Conservation (phyloP, 2,113 vertebrate species). For the Rallus limicola region DNA sequence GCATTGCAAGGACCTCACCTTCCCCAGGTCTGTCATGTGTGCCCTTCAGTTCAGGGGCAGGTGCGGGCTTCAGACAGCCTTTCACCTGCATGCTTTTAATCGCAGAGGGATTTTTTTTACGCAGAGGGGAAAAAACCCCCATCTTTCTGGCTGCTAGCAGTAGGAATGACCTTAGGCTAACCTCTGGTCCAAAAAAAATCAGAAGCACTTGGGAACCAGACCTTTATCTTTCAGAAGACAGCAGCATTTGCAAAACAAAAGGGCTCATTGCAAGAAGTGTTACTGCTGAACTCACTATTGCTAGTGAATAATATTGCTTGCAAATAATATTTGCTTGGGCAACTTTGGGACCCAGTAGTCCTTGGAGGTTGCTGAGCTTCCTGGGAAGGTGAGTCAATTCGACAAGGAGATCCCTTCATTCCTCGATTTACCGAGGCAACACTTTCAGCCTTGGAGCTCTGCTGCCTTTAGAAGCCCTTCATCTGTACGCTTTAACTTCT, state of each 20-base stretch:
- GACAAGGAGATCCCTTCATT: not conserved
- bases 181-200: not conserved
- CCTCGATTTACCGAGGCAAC: not conserved
- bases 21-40: not conserved
- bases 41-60: not conserved
- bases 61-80: not conserved
- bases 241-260: not conserved
- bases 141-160: not conserved
- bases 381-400: not conserved
- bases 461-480: not conserved
- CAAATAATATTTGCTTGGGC: not conserved
- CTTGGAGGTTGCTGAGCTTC: not conserved
- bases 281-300: not conserved
- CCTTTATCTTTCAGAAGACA: not conserved
- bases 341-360: not conserved
- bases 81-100: not conserved
- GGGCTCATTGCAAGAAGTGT: not conserved
- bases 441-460: not conserved
- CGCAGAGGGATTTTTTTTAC: no score
- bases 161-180: not conserved
- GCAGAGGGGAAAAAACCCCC: not conserved
- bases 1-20: not conserved
- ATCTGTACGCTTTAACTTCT: not conserved
- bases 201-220: rapidly evolving
- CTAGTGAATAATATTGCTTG: not conserved